Percentiles rank a stretch among this genome's conserved stretches.
These are phyloP conservation scores for Anguilla japonica DNA, from an alignment of 2,113 vertebrate species.

Conservation along the genomic window DNA sequence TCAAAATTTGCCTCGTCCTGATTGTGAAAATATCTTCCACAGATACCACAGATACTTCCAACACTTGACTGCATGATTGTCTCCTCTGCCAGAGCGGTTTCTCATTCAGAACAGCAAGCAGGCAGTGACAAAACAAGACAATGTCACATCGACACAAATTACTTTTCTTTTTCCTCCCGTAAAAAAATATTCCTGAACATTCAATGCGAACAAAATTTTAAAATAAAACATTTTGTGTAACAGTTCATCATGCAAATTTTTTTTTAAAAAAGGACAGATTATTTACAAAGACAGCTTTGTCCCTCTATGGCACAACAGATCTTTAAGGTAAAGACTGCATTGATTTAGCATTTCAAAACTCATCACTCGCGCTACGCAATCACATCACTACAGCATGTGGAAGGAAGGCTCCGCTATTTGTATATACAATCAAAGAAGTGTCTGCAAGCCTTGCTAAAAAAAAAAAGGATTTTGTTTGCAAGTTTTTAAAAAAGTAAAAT, in stretches of 20 bases:
- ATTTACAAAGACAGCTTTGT: conserved; percentile 20
- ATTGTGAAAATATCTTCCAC: not conserved
- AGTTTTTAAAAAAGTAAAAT: not conserved
- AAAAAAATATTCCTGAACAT: not conserved
- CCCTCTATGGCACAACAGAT: not conserved
- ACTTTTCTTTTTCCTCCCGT: not conserved
- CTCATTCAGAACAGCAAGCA: not conserved
- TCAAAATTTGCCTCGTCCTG: not conserved
- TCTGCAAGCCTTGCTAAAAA: not conserved
- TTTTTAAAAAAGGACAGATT: not conserved
- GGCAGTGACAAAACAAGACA: not conserved
- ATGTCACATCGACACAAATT: not conserved
- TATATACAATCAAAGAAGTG: conserved; percentile 4
- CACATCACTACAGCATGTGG: not conserved
- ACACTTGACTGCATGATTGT: not conserved
- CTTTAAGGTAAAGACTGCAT: not conserved
- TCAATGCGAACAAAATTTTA: not conserved
- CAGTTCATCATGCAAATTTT: conserved; percentile 3
- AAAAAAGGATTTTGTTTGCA: not conserved
- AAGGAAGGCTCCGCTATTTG: not conserved
- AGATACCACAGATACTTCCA: not conserved
- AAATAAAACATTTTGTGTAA: conserved; percentile 6
- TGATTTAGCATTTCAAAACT: not conserved
- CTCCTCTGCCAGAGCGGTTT: not conserved
- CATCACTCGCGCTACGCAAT: not conserved